phyloP scores from a whole-genome alignment of 92 coral and sea anemone species.

The Phenganax stokvisi region DNA sequence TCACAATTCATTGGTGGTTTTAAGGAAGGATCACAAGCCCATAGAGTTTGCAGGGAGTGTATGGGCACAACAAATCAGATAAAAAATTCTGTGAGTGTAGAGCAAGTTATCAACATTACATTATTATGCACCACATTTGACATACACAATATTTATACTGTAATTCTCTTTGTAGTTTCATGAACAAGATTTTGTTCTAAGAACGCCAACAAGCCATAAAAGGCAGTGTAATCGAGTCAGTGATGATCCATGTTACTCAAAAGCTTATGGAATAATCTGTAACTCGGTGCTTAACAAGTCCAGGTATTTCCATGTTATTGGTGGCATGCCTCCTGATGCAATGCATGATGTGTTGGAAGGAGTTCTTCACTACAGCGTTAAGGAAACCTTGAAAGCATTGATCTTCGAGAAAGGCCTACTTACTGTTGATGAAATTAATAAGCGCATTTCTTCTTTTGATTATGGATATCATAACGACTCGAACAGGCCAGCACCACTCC shows the following conservation, averaged over 20 bases:
- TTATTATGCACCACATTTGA: slow-evolving; percentile 2
- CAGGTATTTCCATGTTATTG: slow-evolving; percentile 48
- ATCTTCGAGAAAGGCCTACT: slow-evolving; percentile 42
- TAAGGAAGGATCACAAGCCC: slow-evolving; percentile 28
- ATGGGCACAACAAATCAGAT: slow-evolving; percentile 37
- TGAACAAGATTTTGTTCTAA: slow-evolving; percentile 40
- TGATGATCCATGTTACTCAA: slow-evolving; percentile 12
- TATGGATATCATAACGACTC: slow-evolving; percentile 53
- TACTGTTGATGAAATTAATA: slow-evolving; percentile 45
- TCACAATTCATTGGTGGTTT: slow-evolving; percentile 44
- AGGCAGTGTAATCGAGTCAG: slow-evolving; percentile 45
- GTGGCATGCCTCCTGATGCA: slow-evolving; percentile 62
- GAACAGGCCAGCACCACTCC: slow-evolving; percentile 48
- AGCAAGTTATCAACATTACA: neutral
- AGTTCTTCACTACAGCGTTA: slow-evolving; percentile 44
- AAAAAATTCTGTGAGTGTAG: slow-evolving; percentile 31
- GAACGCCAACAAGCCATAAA: slow-evolving; percentile 46
- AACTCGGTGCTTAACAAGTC: slow-evolving; percentile 37
- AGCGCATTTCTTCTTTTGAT: slow-evolving; percentile 47
- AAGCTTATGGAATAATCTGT: slow-evolving; percentile 45
- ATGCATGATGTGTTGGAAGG: slow-evolving; percentile 67
- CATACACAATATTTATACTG: neutral
- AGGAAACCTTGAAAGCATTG: slow-evolving; percentile 47
- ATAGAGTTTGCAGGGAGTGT: slow-evolving; percentile 41
- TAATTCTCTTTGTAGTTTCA: slow-evolving; percentile 25